Conservation (phyloP, 2,888 invertebrate genomes). For the Agrochola macilenta region DNA sequence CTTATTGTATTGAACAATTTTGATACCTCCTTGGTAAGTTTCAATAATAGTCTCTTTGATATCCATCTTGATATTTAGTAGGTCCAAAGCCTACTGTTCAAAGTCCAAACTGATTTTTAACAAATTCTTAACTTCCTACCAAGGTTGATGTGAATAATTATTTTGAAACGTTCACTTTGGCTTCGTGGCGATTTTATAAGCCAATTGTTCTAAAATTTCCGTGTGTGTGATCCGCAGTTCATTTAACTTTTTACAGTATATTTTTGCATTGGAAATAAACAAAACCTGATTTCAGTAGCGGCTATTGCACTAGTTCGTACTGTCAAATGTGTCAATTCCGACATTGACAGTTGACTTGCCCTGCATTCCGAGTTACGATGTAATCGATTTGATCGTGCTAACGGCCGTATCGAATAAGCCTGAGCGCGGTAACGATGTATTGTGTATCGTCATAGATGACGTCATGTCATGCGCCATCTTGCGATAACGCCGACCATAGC, state of each 20-base stretch:
- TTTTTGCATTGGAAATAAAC: not conserved
- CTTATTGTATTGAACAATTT: slow-evolving; percentile 93
- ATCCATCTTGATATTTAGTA: slow-evolving; percentile 57
- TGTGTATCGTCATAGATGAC: too few species aligned
- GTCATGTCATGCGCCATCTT: too few species aligned
- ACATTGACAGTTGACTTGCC: too few species aligned
- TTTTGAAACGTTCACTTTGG: not conserved
- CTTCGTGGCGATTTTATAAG: not conserved
- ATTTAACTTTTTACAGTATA: not conserved
- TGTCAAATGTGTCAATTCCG: too few species aligned
- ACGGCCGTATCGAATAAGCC: too few species aligned
- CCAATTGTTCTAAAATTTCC: not conserved
- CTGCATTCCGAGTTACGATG: too few species aligned
- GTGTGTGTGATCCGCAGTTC: not conserved
- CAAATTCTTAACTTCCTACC: not conserved
- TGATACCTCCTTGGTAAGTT: slow-evolving; percentile 75
- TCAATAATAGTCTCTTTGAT: slow-evolving; percentile 75
- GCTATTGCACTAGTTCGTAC: too few species aligned
- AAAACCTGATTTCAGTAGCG: not conserved
- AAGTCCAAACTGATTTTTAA: slow-evolving; percentile 25
- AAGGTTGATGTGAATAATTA: not conserved
- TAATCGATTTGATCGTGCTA: too few species aligned
- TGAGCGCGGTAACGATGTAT: too few species aligned
- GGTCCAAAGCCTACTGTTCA: not conserved
- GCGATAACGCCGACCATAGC: too few species aligned